Base-by-base conservation (phyloP, 1,140 invertebrate genomes). In the Orchesella cincta region DNA sequence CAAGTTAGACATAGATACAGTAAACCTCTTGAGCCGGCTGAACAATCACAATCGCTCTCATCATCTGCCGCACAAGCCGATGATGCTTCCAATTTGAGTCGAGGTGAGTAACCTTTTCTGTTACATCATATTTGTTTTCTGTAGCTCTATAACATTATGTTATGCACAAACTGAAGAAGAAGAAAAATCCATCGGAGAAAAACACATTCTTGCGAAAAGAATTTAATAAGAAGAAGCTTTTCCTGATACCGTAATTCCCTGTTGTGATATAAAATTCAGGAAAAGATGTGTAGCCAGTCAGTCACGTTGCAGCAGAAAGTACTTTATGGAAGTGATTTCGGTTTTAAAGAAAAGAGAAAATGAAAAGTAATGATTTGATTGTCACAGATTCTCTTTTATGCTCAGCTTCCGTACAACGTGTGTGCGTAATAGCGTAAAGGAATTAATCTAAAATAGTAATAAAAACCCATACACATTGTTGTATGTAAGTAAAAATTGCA, bases 1-100 rank as follows among this genome's bases (percentile, higher is more conserved):
- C 62, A 67, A 67, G 62, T 67, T 29, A 67, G 62, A 31, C 62
- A 67, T 67, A 67, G 62, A 67, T 67, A 67, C 62, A 67, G 62
- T 67, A 67, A 67, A 33, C 62, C 62, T 23, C 62, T 67, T 67
- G 3, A 67, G 31, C 14, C 29, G 29, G 26, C 62, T 57, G 8
- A 8, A 14, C 62, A 67, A 33, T 33, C 62, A 33, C 29, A 1
- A 67, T 31, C 62, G 12, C 3, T 23, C 2, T 2, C 62, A 16
- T 67, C 62, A 28, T n/a, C 26, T 31, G 31, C 62, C 29, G 5
- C 62, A 23, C 62, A 12, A 1, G 8, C 62, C 8, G 62, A 67
- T 31, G 62, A 67, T 5, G 29, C 62, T 67, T 67, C 62, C 62
- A 67, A 67, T 67, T 67, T 67, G 62, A 67, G 62, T 67, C 62